A percentile compares a stretch with the other conserved stretches of the same genome.
These are phyloP conservation scores for Caenorhabditis japonica DNA, from an alignment of 2,888 invertebrate genomes.

Conservation along the genomic window DNA sequence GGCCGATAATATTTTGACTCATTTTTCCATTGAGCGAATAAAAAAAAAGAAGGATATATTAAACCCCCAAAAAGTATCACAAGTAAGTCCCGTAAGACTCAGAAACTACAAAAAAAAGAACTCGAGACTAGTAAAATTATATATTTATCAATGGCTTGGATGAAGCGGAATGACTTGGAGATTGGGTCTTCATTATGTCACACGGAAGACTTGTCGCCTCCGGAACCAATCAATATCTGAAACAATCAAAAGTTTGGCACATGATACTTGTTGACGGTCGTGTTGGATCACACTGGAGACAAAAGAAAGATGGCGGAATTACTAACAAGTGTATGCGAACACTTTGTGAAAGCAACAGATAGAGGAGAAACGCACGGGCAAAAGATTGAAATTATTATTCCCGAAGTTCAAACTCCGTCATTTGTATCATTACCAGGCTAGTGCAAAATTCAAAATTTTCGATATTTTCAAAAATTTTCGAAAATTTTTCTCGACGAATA, in stretches of 20 bases:
- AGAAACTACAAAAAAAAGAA: too few species aligned
- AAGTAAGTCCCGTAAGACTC: too few species aligned
- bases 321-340: slow-evolving; percentile 21
- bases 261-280: slow-evolving; percentile 69
- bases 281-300: slow-evolving; percentile 33
- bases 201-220: slow-evolving; percentile 68
- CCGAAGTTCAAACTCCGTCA: slow-evolving; percentile 23
- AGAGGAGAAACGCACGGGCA: slow-evolving; percentile 49
- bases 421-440: slow-evolving; percentile 33
- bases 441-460: too few species aligned
- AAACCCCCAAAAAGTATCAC: too few species aligned
- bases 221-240: slow-evolving; percentile 68
- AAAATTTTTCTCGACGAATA: too few species aligned
- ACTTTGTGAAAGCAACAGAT: slow-evolving; percentile 28
- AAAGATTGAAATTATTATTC: slow-evolving; percentile 52
- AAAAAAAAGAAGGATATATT: too few species aligned
- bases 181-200: slow-evolving; percentile 72
- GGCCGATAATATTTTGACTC: too few species aligned
- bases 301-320: slow-evolving; percentile 29
- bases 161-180: slow-evolving; percentile 73
- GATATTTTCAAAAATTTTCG: too few species aligned
- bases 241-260: slow-evolving; percentile 67
- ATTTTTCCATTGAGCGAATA: too few species aligned
- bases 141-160: too few species aligned
- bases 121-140: too few species aligned